Evolutionary conservation across 1,140 invertebrate genomes (phyloP).

Genomic region (Zaprionus nigranus): DNA sequence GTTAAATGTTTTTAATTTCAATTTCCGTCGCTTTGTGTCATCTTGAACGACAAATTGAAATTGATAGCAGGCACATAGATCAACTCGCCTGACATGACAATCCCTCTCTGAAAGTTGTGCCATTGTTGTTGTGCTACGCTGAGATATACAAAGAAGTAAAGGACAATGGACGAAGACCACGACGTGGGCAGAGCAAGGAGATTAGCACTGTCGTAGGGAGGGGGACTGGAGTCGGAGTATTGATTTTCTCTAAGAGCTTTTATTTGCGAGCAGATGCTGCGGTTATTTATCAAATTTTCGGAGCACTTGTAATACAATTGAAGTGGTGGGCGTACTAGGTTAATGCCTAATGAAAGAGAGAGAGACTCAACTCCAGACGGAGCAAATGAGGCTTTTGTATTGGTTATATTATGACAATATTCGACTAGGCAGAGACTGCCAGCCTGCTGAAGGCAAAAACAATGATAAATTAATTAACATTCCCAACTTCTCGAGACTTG

Average conservation of each 20-base stretch:
- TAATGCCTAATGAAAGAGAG: not conserved
- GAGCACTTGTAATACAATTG: slow-evolving; percentile 48
- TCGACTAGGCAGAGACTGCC: slow-evolving; percentile 17
- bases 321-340: slow-evolving; percentile 30
- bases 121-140: not conserved
- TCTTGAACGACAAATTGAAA: slow-evolving; percentile 72
- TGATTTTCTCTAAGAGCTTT: slow-evolving; percentile 34
- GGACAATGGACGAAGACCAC: not conserved
- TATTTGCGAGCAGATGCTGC: slow-evolving; percentile 40
- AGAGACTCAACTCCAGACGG: slow-evolving; percentile 12
- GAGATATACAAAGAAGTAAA: slow-evolving; percentile 3
- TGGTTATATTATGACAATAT: slow-evolving; percentile 56
- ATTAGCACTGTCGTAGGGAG: slow-evolving; percentile 5
- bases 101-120: not conserved
- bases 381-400: slow-evolving; percentile 56
- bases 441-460: slow-evolving; percentile 42
- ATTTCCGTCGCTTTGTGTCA: slow-evolving; percentile 57
- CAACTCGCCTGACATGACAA: slow-evolving; percentile 24
- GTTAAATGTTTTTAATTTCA: slow-evolving; percentile 68
- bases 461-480: slow-evolving; percentile 78
- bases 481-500: slow-evolving; percentile 33
- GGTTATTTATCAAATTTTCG: slow-evolving; percentile 69
- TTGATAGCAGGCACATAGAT: slow-evolving; percentile 58
- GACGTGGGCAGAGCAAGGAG: no score
- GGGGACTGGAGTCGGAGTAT: slow-evolving; percentile 21